Percentiles rank a stretch among this genome's conserved stretches.
Conservation (phyloP, 2,797 vertebrate genomes). For the Onychomys leucogaster region DNA sequence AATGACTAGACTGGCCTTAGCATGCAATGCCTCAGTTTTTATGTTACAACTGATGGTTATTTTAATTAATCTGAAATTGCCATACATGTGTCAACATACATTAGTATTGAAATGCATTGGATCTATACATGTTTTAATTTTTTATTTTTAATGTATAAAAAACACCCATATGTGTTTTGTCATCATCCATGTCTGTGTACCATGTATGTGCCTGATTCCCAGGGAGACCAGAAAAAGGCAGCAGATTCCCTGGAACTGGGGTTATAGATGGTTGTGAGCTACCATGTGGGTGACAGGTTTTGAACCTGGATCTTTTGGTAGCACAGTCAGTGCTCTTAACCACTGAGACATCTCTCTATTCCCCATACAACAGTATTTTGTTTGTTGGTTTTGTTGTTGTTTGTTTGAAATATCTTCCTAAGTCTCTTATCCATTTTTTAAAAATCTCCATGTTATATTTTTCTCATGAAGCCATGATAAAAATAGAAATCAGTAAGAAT, state of each 20-base stretch:
- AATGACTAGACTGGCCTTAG: slow-evolving; percentile 29
- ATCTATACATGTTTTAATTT: background rate
- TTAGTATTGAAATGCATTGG: slow-evolving; percentile 25
- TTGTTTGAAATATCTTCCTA: background rate
- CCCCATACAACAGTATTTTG: background rate
- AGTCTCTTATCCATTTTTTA: slow-evolving; percentile 10
- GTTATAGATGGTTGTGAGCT: background rate
- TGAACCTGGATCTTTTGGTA: background rate
- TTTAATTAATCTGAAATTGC: slow-evolving; percentile 44
- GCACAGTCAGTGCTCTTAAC: background rate
- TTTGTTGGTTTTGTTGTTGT: background rate
- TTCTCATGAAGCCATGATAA: slow-evolving; percentile 20
- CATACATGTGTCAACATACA: background rate
- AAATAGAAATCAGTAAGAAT: background rate
- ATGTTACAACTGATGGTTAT: slow-evolving; percentile 16
- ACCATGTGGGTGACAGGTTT: background rate
- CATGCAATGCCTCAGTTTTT: slow-evolving; percentile 1
- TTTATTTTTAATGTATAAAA: background rate
- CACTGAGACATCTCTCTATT: background rate
- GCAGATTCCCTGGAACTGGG: background rate
- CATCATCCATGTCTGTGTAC: background rate
- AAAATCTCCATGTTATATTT: background rate
- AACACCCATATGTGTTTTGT: background rate
- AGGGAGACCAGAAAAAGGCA: background rate
- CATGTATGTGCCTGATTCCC: background rate